phyloP scores from a whole-genome alignment of 2,888 invertebrate genomes.

The Hirtodrosophila cameraria region DNA sequence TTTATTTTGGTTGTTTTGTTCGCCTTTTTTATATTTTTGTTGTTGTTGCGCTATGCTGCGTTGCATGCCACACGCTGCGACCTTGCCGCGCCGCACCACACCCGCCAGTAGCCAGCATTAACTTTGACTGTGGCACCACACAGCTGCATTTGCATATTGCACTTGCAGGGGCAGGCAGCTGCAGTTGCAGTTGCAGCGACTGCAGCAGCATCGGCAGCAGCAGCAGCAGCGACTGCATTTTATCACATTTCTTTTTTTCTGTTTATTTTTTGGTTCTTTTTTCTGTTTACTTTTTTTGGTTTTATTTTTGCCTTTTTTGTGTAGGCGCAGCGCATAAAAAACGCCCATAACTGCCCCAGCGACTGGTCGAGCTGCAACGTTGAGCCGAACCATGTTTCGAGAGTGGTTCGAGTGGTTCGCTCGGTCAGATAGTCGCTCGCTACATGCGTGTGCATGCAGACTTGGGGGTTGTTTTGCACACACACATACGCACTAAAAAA shows the following conservation, averaged over 20 bases:
- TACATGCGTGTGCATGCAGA: constrained; percentile 45
- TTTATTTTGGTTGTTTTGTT: constrained; percentile 75
- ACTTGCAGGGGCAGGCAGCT: constrained; percentile 15
- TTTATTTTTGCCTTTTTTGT: constrained; percentile 13
- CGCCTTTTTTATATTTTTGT: constrained; percentile 37
- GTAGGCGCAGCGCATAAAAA: constrained; percentile 60
- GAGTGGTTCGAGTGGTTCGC: constrained; percentile 11
- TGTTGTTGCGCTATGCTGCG: constrained; percentile 11
- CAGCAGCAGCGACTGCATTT: constrained; percentile 21
- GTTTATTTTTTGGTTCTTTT: constrained; percentile 8
- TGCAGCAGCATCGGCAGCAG: background rate
- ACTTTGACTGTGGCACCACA: constrained; percentile 44
- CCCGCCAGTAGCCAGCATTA: constrained; percentile 60
- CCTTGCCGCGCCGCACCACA: constrained; percentile 68
- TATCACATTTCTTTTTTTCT: constrained; percentile 31
- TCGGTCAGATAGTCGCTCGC: constrained; percentile 42
- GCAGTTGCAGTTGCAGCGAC: constrained; percentile 16
- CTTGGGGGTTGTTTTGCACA: constrained; percentile 74
- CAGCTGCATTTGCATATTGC: constrained; percentile 30
- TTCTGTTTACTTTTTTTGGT: constrained; percentile 10
- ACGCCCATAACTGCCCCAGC: constrained; percentile 71
- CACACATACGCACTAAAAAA: constrained; percentile 63
- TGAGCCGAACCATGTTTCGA: no score
- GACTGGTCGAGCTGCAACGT: constrained; percentile 50
- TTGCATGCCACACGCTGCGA: constrained; percentile 61